Conservation (phyloP, 2,797 vertebrate species). For the Helostoma temminkii region DNA sequence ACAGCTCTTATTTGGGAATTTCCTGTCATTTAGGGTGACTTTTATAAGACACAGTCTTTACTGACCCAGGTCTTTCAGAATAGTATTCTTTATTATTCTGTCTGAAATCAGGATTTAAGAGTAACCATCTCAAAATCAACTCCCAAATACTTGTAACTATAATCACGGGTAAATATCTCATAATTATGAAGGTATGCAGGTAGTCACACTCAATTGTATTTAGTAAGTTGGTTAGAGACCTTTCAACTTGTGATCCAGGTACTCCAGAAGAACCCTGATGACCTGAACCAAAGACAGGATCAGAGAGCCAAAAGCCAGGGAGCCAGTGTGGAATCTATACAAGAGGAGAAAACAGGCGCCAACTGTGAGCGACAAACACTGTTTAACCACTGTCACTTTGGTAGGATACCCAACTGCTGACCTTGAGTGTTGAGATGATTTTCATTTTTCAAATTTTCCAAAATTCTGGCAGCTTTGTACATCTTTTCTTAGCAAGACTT, state of each 20-base stretch:
- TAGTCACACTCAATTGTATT: not conserved
- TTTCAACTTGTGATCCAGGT: constrained; percentile 95
- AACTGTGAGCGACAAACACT: constrained; percentile 18
- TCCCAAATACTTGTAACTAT: not conserved
- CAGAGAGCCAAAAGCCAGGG: constrained; percentile 93
- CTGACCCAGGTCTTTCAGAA: too few relatives aligned
- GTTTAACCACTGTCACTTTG: not conserved
- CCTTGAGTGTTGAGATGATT: too few relatives aligned
- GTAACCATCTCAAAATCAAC: not conserved
- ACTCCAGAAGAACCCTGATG: constrained; percentile 92
- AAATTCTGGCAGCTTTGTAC: not conserved
- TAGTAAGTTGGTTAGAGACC: constrained; percentile 74
- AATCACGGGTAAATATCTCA: not conserved
- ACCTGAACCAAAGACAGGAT: constrained; percentile 93
- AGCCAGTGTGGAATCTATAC: constrained; percentile 94
- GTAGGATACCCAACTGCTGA: not conserved
- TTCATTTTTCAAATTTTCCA: too few relatives aligned
- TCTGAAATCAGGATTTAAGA: not conserved
- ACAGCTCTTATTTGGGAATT: not conserved
- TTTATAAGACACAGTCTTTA: too few relatives aligned
- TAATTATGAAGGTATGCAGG: too few relatives aligned
- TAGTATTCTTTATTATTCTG: too few relatives aligned
- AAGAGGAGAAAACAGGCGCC: constrained; percentile 15
- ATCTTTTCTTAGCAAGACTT: not conserved
- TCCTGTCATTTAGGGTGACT: too few relatives aligned